Conservation (phyloP, 2,888 invertebrate genomes). For the Acleris emargana region DNA sequence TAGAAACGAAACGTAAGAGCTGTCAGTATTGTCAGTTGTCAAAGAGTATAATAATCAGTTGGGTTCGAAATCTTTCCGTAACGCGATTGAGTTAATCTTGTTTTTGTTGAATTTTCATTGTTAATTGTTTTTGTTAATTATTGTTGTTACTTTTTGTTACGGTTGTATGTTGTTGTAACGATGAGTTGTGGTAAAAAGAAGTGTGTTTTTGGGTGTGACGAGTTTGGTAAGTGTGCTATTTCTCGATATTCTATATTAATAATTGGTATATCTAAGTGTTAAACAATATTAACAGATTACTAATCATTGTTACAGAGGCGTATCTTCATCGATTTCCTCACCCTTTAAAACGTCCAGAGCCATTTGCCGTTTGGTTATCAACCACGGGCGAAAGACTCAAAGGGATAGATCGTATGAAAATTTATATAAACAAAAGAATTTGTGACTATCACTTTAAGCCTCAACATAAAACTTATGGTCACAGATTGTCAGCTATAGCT, state of each 20-base stretch:
- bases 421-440: conserved; percentile 10
- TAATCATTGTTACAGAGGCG: not conserved
- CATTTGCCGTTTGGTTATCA: conserved; percentile 3
- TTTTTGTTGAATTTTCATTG: too few species aligned
- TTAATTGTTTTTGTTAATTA: too few species aligned
- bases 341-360: conserved; percentile 7
- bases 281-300: not conserved
- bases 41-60: too few species aligned
- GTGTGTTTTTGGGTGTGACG: not conserved
- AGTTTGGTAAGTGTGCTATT: not conserved
- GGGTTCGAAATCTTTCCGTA: too few species aligned
- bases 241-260: not conserved
- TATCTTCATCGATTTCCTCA: conserved; percentile 9
- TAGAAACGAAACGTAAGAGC: too few species aligned
- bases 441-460: conserved; percentile 15
- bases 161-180: too few species aligned
- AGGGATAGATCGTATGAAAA: not conserved
- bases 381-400: not conserved
- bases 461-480: not conserved
- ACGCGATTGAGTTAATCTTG: too few species aligned
- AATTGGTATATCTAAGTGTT: not conserved
- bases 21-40: too few species aligned
- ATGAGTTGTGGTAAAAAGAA: too few species aligned
- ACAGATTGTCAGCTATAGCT: not conserved
- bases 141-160: too few species aligned